phyloP scores from a whole-genome alignment of 2,888 invertebrate genomes.

The Beris morrisii region DNA sequence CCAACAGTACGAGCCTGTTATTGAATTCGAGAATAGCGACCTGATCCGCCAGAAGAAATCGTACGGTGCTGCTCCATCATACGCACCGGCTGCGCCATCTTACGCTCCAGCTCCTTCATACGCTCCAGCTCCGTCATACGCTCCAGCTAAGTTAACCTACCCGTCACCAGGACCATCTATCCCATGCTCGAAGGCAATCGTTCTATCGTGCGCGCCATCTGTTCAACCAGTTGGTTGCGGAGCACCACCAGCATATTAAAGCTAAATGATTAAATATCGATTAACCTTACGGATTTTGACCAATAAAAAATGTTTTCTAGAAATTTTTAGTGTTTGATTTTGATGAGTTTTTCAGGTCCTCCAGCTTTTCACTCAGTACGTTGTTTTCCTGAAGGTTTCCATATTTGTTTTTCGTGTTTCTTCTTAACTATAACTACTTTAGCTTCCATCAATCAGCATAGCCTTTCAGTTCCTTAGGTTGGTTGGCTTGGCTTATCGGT shows the following conservation, averaged over 20 bases:
- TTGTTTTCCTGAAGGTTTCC: too few species aligned
- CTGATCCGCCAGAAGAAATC: constrained; percentile 14
- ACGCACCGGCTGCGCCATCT: constrained; percentile 1
- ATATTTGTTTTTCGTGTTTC: too few species aligned
- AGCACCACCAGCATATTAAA: constrained; percentile 7
- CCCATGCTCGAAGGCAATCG: constrained; percentile 23
- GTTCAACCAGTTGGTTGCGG: constrained; percentile 16
- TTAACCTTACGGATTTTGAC: not conserved
- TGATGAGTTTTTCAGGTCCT: too few species aligned
- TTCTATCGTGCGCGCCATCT: constrained; percentile 19
- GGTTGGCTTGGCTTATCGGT: too few species aligned
- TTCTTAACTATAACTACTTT: too few species aligned
- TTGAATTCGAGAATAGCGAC: constrained; percentile 9
- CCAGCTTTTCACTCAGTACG: too few species aligned
- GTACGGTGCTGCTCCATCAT: not conserved
- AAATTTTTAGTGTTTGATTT: not conserved
- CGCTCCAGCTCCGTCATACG: constrained; percentile 8
- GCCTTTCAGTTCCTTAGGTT: too few species aligned
- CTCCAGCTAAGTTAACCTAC: constrained; percentile 3
- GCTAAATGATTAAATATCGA: not conserved
- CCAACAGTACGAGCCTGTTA: constrained; percentile 11
- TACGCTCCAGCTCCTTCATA: not conserved
- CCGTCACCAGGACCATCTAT: constrained; percentile 19
- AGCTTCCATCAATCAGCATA: too few species aligned
- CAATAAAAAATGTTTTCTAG: not conserved